Base-by-base conservation (phyloP, 2,113 vertebrate species). In the Lepus americanus region DNA sequence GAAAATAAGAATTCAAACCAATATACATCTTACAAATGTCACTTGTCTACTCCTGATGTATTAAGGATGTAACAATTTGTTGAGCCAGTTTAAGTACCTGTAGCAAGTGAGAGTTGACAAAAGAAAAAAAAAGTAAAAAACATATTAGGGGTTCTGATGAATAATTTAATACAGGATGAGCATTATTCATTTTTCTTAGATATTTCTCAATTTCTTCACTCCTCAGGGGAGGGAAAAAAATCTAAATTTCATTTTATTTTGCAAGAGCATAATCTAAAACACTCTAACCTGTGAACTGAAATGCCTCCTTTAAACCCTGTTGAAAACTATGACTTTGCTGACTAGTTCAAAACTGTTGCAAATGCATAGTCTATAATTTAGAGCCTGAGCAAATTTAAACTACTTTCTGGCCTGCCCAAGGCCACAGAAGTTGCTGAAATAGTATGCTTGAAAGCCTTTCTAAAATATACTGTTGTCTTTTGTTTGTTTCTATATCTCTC, bases 321-420 rank as follows among this genome's bases (percentile, higher is more conserved):
- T 97, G 92, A 97, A 96, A 97, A 96, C 69, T 80, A 82, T 92
- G 81, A 74, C 79, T 96, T 95, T 96, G 88, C 89, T 92, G 94
- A 92, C 95, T 95, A 63, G 64, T 95, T 96, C 86, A 95, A 87
- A 97, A 95, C 49, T 76, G 49, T 96, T 95, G 82, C 74, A 95
- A 95, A 92, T 95, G 76, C 69, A 81, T 22, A 92, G 95, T 91
- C 86, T 97, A 70, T 97, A 96, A 97, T 97, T 97, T 97, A 95
- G 86, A 53, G 33, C 29, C 86, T 89, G 82, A 95, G 82, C 66
- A 96, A 95, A 96, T 97, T 95, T 96, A 96, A 96, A 96, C 89
- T 95, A 79, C 92, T 97, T 97, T 84, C 93, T 92, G 87, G 55
- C 74, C 88, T 95, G 82, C 92, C 95, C 92, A 96, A 92, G 92